These are phyloP conservation scores for Burhinus bistriatus DNA, from an alignment of 2,113 vertebrate species.

Conservation along the genomic window DNA sequence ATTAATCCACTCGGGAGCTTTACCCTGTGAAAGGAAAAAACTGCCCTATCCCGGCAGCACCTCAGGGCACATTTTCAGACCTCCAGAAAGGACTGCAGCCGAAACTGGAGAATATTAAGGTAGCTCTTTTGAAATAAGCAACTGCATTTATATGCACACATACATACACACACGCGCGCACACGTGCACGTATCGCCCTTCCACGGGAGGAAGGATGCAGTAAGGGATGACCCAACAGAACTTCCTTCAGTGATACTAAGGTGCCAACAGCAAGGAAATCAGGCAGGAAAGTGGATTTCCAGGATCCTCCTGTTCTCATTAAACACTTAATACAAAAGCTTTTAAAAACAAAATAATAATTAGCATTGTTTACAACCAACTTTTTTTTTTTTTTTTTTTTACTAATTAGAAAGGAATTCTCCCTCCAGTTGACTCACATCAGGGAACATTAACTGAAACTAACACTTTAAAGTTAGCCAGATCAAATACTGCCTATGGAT, in stretches of 20 bases:
- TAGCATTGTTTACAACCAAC: background rate
- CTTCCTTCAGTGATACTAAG: background rate
- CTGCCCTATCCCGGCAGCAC: background rate
- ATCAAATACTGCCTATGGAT: background rate
- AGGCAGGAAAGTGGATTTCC: background rate
- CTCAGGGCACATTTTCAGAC: background rate
- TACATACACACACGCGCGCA: rapidly evolving
- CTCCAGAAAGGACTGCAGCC: background rate
- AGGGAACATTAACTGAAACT: background rate
- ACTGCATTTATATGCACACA: background rate
- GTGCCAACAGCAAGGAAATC: background rate
- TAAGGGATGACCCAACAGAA: background rate
- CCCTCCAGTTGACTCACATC: background rate
- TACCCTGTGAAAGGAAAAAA: background rate
- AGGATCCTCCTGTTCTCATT: background rate
- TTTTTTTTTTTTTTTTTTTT: background rate
- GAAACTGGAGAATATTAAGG: background rate
- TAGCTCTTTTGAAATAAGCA: background rate
- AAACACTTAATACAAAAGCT: background rate
- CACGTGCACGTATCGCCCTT: rapidly evolving
- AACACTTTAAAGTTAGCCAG: background rate
- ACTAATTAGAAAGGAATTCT: background rate
- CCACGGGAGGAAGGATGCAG: background rate
- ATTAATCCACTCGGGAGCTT: background rate
- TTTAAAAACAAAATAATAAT: background rate